Evolutionary conservation across 2,888 invertebrate genomes (phyloP), one percentile per base, ranked within the genome.

Genomic region (Perithous albicinctus): DNA sequence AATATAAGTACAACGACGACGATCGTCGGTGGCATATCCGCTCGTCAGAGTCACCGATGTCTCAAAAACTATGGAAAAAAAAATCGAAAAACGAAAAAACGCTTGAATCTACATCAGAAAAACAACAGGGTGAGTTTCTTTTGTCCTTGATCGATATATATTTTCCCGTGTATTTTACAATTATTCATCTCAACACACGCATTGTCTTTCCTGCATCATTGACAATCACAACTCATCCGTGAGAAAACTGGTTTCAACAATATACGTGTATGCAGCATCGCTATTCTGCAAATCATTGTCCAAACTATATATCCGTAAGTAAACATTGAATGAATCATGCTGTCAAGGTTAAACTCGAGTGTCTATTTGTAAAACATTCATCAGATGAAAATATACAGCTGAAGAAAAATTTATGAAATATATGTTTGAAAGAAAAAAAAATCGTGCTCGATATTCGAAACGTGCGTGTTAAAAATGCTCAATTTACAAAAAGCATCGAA

Each of bases 1-100:
- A 29, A 29, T 29, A 29, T 29, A 29, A 29, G 2, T 29, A 5
- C 41, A 10, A 46, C 77, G 87, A 59, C 86, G 87, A 85, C 85
- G 81, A 18, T 43, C 69, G 0, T 78, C 0, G n/a, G 56, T 7
- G 29, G 29, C 29, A 5, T 29, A 29, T n/a, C n/a, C 29, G 29
- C 5, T 29, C 29, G 2, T 4, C 5, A 5, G 29, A 4, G 29
- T 4, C 29, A 23, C 66, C 7, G 54, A 41, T 26, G 56, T 78
- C 12, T 48, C 81, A 6, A 73, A 43, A 59, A 80, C 46, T 0
- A 7, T 8, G n/a, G 75, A 86, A 69, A 64, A 82, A n/a, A 61
- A 72, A 7, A 29, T 0, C 1, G 73, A 1, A 74, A 73, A 7
- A 59, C 86, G 64, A 66, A 81, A 38, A 66, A 61, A 48, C 41